Conservation (phyloP, 2,797 vertebrate species). For the Caiman crocodilus region DNA sequence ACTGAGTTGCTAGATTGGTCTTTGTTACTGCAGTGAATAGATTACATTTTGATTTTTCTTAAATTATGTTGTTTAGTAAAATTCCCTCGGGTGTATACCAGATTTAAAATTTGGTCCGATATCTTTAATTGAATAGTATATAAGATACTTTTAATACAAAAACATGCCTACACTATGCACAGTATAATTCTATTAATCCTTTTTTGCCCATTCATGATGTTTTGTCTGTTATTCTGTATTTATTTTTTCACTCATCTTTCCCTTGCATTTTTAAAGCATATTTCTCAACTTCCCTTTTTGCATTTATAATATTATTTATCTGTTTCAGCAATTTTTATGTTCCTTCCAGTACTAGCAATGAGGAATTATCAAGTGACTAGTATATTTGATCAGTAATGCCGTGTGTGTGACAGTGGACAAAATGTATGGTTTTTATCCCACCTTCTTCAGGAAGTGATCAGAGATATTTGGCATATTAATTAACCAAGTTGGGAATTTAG, state of each 20-base stretch:
- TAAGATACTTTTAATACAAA: not conserved
- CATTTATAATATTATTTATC: not conserved
- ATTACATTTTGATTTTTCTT: not conserved
- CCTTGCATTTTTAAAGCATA: not conserved
- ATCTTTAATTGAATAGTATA: not conserved
- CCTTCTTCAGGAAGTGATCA: slow-evolving; percentile 38
- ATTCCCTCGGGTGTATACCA: not conserved
- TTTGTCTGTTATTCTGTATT: not conserved
- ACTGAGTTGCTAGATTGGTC: not conserved
- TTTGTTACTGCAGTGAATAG: not conserved
- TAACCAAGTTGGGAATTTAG: slow-evolving; percentile 36
- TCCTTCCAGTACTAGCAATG: not conserved
- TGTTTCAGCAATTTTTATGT: not conserved
- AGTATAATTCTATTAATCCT: no score
- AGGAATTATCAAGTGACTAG: not conserved
- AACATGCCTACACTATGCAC: not conserved
- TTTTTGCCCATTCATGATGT: not conserved
- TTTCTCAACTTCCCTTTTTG: not conserved
- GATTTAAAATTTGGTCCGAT: not conserved
- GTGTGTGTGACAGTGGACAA: not conserved
- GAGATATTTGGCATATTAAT: not conserved
- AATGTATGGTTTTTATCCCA: slow-evolving; percentile 23
- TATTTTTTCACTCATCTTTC: no score
- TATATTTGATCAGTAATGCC: not conserved
- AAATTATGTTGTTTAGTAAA: not conserved